phyloP scores from a whole-genome alignment of 1,140 invertebrate species.

The Idris sp. region DNA sequence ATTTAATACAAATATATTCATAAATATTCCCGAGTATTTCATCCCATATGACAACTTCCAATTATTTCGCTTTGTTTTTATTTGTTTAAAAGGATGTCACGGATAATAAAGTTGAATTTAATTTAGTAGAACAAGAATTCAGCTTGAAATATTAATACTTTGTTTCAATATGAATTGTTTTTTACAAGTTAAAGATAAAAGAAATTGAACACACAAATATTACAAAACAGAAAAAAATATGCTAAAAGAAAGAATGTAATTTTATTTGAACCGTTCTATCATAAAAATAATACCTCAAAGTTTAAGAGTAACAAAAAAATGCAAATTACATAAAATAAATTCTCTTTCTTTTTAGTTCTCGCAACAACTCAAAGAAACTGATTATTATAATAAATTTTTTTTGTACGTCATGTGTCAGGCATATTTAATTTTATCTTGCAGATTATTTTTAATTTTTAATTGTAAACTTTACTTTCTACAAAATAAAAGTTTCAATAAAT shows the following conservation, averaged over 20 bases:
- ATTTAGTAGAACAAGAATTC: constrained; percentile 1
- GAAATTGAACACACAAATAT: constrained; percentile 1
- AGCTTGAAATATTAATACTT: constrained; percentile 10
- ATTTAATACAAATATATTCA: no score
- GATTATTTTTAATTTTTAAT: no score
- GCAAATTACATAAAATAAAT: constrained; percentile 1
- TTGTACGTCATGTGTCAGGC: background rate
- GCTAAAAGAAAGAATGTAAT: background rate
- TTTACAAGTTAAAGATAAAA: constrained; percentile 8
- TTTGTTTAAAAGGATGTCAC: no score
- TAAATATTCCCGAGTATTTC: no score
- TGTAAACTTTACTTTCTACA: no score
- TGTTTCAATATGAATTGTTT: constrained; percentile 7
- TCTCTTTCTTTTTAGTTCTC: background rate
- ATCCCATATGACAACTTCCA: no score
- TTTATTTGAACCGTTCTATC: background rate
- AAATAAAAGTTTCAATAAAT: no score
- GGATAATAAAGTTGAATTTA: no score
- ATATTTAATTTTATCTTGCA: background rate
- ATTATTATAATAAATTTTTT: background rate
- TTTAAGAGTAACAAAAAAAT: constrained; percentile 1
- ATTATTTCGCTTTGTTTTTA: no score
- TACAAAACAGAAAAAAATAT: background rate
- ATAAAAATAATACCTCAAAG: constrained; percentile 1
- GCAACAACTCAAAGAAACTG: background rate